phyloP scores from a whole-genome alignment of 1,140 invertebrate genomes.

The Apis cerana region DNA sequence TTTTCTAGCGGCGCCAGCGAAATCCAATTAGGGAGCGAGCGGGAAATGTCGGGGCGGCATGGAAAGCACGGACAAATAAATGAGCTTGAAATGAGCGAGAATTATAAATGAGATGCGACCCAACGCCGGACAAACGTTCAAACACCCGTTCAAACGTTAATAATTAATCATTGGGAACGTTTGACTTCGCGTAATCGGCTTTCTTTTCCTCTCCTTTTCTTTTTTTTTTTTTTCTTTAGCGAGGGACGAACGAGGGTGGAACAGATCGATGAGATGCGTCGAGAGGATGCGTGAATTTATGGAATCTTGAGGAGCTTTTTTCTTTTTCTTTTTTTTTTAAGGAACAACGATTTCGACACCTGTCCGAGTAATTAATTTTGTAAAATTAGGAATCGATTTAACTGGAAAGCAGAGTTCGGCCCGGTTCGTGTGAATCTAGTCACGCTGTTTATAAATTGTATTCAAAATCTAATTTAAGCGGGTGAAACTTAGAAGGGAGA shows the following conservation, averaged over 20 bases:
- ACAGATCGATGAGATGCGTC: not conserved
- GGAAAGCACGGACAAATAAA: conserved; percentile 27
- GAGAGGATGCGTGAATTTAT: no score
- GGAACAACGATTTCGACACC: no score
- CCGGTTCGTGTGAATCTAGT: no score
- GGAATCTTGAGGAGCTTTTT: no score
- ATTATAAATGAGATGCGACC: conserved; percentile 45
- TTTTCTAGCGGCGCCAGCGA: conserved; percentile 34
- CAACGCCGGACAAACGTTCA: conserved; percentile 21
- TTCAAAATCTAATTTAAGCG: no score
- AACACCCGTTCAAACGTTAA: conserved; percentile 35
- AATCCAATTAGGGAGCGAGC: conserved; percentile 42
- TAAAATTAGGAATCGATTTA: no score
- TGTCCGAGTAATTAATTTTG: no score
- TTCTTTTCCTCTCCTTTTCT: not conserved
- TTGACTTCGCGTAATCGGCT: conserved; percentile 5
- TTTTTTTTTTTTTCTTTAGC: not conserved
- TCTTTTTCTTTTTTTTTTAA: no score
- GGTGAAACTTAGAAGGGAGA: no score
- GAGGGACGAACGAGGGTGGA: not conserved
- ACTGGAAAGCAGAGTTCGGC: no score
- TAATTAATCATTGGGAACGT: conserved; percentile 32
- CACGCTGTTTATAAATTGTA: no score
- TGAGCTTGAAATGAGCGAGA: conserved; percentile 48
- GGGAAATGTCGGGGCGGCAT: conserved; percentile 9